Evolutionary conservation across 2,888 invertebrate genomes (phyloP).

Genomic region (Sthenelais limicola): DNA sequence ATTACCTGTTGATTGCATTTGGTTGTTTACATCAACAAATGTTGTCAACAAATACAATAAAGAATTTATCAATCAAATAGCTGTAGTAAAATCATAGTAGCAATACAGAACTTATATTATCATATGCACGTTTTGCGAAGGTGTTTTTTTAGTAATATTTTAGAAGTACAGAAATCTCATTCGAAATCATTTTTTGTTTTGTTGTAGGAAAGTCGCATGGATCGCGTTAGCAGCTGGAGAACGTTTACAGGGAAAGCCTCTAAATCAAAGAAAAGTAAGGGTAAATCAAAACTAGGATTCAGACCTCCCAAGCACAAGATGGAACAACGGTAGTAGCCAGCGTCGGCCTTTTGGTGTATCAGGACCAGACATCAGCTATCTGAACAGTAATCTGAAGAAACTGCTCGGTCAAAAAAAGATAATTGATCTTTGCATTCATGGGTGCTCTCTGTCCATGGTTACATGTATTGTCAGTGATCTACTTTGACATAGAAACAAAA

Average conservation of each 20-base stretch:
- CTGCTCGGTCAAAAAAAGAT: too few species aligned
- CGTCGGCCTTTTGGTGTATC: too few species aligned
- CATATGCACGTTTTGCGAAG: neutral
- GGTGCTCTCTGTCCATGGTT: too few species aligned
- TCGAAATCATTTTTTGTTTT: slow-evolving; percentile 3
- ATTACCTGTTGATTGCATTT: neutral
- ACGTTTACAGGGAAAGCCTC: slow-evolving; percentile 56
- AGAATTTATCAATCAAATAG: too few species aligned
- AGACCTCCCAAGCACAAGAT: slow-evolving; percentile 69
- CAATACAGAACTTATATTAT: too few species aligned
- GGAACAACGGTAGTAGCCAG: slow-evolving; percentile 48
- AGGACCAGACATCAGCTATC: too few species aligned
- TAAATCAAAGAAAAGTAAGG: slow-evolving; percentile 61
- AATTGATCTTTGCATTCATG: too few species aligned
- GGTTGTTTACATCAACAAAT: neutral
- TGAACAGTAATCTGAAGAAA: too few species aligned
- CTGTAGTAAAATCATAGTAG: too few species aligned
- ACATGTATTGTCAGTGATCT: too few species aligned
- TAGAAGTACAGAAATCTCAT: neutral
- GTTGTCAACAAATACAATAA: neutral
- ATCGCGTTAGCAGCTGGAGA: slow-evolving; percentile 71
- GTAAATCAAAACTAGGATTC: slow-evolving; percentile 61
- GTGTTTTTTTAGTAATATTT: too few species aligned
- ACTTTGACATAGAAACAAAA: too few species aligned
- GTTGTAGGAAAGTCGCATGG: slow-evolving; percentile 67